Percentiles rank a stretch among this genome's conserved stretches.
Conservation (phyloP, 2,888 invertebrate species). For the Luperina testacea region DNA sequence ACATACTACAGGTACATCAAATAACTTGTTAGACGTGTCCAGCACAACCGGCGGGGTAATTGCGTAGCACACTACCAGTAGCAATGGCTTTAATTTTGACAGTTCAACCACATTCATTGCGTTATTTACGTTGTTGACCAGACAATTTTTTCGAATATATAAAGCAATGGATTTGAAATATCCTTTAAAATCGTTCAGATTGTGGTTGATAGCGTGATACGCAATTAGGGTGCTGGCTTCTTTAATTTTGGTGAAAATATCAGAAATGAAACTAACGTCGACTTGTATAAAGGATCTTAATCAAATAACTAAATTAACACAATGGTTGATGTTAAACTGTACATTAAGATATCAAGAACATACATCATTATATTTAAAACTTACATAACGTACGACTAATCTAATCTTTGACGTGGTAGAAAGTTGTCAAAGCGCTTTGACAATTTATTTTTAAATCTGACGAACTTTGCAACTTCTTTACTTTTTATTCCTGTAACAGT, state of each 20-base stretch:
- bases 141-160: no score
- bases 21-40: slow-evolving; percentile 2
- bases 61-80: no score
- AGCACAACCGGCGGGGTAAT: no score
- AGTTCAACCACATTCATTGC: no score
- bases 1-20: background rate
- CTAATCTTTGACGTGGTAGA: slow-evolving; percentile 10
- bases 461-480: slow-evolving; percentile 77
- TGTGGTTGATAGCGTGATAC: background rate
- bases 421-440: slow-evolving; percentile 62
- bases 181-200: background rate
- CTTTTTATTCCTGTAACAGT: slow-evolving; percentile 84
- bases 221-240: background rate
- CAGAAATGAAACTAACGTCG: slow-evolving; percentile 12
- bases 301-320: background rate
- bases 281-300: background rate
- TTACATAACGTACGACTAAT: background rate
- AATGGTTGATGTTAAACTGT: background rate
- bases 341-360: background rate
- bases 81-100: no score
- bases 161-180: no score
- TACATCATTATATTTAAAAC: background rate
- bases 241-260: background rate
- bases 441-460: slow-evolving; percentile 81
- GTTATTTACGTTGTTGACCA: no score